Evolutionary conservation across 1,140 invertebrate genomes (phyloP).

Genomic region (Macrobrachium nipponense): DNA sequence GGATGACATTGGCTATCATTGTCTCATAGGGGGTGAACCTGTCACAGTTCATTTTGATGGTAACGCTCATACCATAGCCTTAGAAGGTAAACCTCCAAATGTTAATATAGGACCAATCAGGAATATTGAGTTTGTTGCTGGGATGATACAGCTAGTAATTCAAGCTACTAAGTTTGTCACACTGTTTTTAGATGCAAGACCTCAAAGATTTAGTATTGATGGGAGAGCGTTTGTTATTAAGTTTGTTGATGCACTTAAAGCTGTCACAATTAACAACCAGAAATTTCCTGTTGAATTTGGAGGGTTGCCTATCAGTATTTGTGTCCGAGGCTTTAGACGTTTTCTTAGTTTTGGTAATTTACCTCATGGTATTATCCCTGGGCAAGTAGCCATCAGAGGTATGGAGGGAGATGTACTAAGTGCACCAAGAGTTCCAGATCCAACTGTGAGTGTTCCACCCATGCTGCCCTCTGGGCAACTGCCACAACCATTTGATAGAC

Average conservation of each 20-base stretch:
- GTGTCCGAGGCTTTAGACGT: slow-evolving; percentile 82
- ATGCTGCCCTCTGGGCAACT: not conserved
- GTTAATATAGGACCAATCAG: slow-evolving; percentile 73
- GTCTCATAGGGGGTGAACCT: slow-evolving; percentile 90
- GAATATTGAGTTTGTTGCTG: slow-evolving; percentile 82
- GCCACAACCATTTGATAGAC: slow-evolving; percentile 6
- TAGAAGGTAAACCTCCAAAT: slow-evolving; percentile 87
- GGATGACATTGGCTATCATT: slow-evolving; percentile 87
- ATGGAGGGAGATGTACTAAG: slow-evolving; percentile 65
- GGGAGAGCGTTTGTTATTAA: slow-evolving; percentile 80
- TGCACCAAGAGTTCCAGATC: slow-evolving; percentile 60
- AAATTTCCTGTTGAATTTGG: slow-evolving; percentile 87
- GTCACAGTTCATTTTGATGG: slow-evolving; percentile 86
- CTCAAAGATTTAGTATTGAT: slow-evolving; percentile 80
- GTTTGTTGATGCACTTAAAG: slow-evolving; percentile 82
- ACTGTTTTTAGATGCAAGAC: slow-evolving; percentile 87
- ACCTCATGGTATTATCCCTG: slow-evolving; percentile 77
- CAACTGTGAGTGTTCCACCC: slow-evolving; percentile 17
- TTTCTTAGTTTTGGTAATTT: slow-evolving; percentile 85
- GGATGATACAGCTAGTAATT: slow-evolving; percentile 85
- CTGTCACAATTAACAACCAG: slow-evolving; percentile 84
- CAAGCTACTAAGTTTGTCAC: slow-evolving; percentile 83
- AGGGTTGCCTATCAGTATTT: slow-evolving; percentile 88
- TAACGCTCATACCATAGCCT: slow-evolving; percentile 78
- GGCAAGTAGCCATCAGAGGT: slow-evolving; percentile 64